Percentiles rank a stretch among this genome's conserved stretches.
These are phyloP conservation scores for Brachionus paranguensis DNA, from an alignment of 1,140 invertebrate species.

Conservation along the genomic window DNA sequence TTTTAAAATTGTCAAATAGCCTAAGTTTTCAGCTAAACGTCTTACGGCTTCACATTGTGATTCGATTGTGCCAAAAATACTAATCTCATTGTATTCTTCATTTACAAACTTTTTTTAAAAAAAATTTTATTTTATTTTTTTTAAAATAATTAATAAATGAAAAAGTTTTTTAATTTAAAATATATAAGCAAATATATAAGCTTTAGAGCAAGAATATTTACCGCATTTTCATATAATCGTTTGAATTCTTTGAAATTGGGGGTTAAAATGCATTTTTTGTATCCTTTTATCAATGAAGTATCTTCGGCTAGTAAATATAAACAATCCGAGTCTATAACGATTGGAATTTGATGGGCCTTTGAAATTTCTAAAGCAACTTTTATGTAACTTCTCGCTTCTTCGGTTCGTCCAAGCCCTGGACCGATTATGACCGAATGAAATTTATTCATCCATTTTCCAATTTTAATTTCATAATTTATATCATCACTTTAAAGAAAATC, in stretches of 20 bases:
- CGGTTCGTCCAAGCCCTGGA: slow-evolving; percentile 76
- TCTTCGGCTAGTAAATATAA: slow-evolving; percentile 73
- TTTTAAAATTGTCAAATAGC: slow-evolving; percentile 65
- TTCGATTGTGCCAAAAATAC: background rate
- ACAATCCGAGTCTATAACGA: slow-evolving; percentile 63
- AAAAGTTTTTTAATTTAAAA: background rate
- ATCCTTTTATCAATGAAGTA: slow-evolving; percentile 69
- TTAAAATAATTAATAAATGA: background rate
- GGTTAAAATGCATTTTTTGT: slow-evolving; percentile 74
- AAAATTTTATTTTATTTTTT: background rate
- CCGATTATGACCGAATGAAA: slow-evolving; percentile 84
- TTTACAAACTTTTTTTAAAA: background rate
- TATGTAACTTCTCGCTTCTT: background rate
- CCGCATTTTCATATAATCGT: slow-evolving; percentile 63
- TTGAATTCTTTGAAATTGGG: slow-evolving; percentile 88
- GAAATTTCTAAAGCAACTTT: slow-evolving; percentile 41
- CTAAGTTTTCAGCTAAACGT: background rate
- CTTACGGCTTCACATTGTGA: slow-evolving; percentile 47
- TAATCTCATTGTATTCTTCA: slow-evolving; percentile 6
- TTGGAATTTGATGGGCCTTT: slow-evolving; percentile 41
- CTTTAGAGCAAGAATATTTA: too few relatives aligned
- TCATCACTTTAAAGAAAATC: background rate
- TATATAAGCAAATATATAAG: too few relatives aligned
- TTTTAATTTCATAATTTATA: background rate
- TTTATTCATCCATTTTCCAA: slow-evolving; percentile 66